Base-by-base conservation (phyloP, 2,888 invertebrate species). In the Pomacea canaliculata region DNA sequence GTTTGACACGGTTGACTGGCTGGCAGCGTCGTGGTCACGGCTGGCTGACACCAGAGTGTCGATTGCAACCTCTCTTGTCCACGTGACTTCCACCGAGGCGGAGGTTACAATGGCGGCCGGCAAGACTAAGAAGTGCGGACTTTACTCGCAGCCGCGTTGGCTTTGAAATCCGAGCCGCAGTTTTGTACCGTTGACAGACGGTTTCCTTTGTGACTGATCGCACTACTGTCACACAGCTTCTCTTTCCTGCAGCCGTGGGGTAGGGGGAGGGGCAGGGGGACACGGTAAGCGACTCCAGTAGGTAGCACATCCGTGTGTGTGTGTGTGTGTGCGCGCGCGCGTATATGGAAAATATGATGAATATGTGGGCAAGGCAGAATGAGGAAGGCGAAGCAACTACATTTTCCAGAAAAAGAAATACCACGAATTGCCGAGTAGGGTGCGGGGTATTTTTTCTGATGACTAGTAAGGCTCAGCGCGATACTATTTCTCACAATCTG, bases 41-140 rank as follows among this genome's bases (percentile, higher is more conserved):
- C 4, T 56, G 51, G 3, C 51, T 56, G 51, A 56, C 51, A 10
- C 12, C 51, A 16, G 51, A 56, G 74, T 75, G 56, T 75, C 48
- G 27, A 70, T 69, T 75, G 59, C 74, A 62, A 37, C 12, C 19
- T 13, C 49, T 12, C 62, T 62, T 37, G 73, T 56, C 65, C 65
- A 65, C 65, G 56, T 66, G 73, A 37, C 66, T 73, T 66, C 65
- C 66, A 66, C 56, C 49, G 3, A 49, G 5, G 46, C 27, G 7
- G 10, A 48, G 27, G 46, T 46, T 37, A 68, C n/a, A 46, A 68
- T 12, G 7, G 7, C 48, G n/a, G 48, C n/a, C 9, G 48, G 69
- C 27, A 37, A 13, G 48, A 16, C 27, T 27, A 68, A 68, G 69
- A 68, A 46, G 16, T 27, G 46, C 27, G 48, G 48, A 68, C 27